Conservation (phyloP, 2,888 invertebrate genomes). For the Rotaria macrura region DNA sequence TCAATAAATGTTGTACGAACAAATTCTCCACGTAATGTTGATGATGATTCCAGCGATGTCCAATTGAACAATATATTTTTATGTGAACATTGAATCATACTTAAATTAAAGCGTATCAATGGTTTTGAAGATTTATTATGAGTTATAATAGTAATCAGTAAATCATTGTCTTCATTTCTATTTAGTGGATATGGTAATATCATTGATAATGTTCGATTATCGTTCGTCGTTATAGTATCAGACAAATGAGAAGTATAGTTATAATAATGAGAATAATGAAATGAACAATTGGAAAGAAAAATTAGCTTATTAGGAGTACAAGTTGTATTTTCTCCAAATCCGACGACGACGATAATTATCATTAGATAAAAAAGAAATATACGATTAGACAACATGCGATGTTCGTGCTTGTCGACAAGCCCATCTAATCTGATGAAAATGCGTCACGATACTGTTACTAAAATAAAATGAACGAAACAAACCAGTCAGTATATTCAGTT, state of each 20-base stretch:
- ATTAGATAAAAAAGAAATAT: not conserved
- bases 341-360: not conserved
- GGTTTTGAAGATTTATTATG: not conserved
- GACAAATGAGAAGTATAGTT: not conserved
- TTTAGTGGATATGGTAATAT: not conserved
- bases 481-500: not conserved
- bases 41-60: constrained; percentile 12
- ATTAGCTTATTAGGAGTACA: not conserved
- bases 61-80: not conserved
- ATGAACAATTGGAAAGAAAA: not conserved
- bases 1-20: not conserved
- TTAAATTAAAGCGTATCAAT: not conserved
- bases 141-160: not conserved
- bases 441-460: not conserved
- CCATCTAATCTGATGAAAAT: not conserved
- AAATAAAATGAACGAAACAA: not conserved
- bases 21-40: constrained; percentile 10
- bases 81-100: not conserved
- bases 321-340: not conserved
- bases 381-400: constrained; percentile 1
- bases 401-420: not conserved
- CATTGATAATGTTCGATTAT: not conserved
- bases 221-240: not conserved
- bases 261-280: not conserved
- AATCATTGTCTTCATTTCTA: not conserved